Evolutionary conservation across 1,140 invertebrate species (phyloP).

Genomic region (Anagrus nilaparvatae): DNA sequence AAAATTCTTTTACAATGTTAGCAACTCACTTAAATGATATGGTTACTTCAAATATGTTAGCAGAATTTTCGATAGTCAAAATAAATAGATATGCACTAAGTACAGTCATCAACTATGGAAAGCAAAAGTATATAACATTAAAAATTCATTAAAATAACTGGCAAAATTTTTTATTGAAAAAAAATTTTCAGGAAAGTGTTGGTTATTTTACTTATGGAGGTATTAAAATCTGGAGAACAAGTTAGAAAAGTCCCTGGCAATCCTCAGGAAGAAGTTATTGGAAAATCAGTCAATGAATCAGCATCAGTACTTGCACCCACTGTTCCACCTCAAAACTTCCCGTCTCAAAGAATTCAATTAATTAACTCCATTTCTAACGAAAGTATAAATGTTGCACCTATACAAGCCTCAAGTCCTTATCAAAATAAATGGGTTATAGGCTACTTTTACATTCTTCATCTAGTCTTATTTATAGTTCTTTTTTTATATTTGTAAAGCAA

Average conservation of each 20-base stretch:
- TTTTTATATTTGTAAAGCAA: no score
- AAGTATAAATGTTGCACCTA: conserved; percentile 46
- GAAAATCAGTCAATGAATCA: no score
- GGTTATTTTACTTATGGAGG: conserved; percentile 67
- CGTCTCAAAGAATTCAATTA: conserved; percentile 17
- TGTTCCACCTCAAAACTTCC: no score
- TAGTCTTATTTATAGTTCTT: no score
- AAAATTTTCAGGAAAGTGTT: conserved; percentile 77
- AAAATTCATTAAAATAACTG: no score
- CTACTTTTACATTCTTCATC: no score
- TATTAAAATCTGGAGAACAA: conserved; percentile 59
- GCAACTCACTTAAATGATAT: conserved; percentile 77
- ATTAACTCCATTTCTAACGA: conserved; percentile 9
- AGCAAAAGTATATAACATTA: conserved; percentile 33
- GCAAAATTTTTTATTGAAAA: no score
- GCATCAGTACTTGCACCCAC: no score
- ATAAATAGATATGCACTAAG: conserved; percentile 75
- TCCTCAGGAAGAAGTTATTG: conserved; percentile 6
- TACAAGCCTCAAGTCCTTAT: conserved; percentile 76
- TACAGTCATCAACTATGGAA: conserved; percentile 52
- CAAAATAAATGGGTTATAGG: no score
- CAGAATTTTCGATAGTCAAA: conserved; percentile 64
- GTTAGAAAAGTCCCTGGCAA: conserved; percentile 69
- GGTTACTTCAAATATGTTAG: conserved; percentile 58
- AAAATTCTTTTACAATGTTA: conserved; percentile 82